Conservation (phyloP, 64 coral and sea anemone genomes). For the Montipora efflorescens region DNA sequence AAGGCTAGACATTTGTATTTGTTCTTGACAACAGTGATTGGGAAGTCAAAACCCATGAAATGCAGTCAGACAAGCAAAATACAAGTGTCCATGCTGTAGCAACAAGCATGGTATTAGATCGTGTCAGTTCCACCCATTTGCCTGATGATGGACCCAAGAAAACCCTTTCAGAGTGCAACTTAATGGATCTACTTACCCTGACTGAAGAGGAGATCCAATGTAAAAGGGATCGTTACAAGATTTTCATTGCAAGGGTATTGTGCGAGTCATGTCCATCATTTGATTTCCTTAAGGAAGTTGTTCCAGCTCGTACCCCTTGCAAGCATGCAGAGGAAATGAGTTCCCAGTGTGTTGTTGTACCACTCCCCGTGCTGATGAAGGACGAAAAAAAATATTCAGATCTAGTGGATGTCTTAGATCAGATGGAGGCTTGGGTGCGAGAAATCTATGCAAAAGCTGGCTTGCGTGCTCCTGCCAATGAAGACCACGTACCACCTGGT, state of each 20-base stretch:
- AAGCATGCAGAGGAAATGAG: too few relatives aligned
- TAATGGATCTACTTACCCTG: slow-evolving; percentile 17
- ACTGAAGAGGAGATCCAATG: slow-evolving; percentile 17
- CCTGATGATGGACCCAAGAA: slow-evolving; percentile 60
- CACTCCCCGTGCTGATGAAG: too few relatives aligned
- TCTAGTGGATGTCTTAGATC: too few relatives aligned
- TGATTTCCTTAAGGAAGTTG: too few relatives aligned
- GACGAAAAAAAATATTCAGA: too few relatives aligned
- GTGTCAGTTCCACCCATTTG: slow-evolving; percentile 1
- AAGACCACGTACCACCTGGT: too few relatives aligned
- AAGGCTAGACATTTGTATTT: slow-evolving; percentile 55
- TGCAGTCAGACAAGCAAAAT: slow-evolving; percentile 43
- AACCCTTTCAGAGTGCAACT: slow-evolving; percentile 8
- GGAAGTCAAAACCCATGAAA: slow-evolving; percentile 66
- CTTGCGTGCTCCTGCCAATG: too few relatives aligned
- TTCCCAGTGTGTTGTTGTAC: too few relatives aligned
- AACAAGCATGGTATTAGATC: slow-evolving; percentile 66
- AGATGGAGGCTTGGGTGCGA: too few relatives aligned
- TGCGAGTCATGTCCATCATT: too few relatives aligned
- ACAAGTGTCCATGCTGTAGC: slow-evolving; percentile 62
- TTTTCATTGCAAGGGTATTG: background rate
- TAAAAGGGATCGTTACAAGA: slow-evolving; percentile 42
- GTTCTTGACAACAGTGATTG: slow-evolving; percentile 78
- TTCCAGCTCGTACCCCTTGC: too few relatives aligned
- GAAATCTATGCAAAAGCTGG: too few relatives aligned